Percentiles rank a stretch among this genome's conserved stretches.
phyloP scores from a whole-genome alignment of 1,140 invertebrate species.

The Chionoecetes opilio region DNA sequence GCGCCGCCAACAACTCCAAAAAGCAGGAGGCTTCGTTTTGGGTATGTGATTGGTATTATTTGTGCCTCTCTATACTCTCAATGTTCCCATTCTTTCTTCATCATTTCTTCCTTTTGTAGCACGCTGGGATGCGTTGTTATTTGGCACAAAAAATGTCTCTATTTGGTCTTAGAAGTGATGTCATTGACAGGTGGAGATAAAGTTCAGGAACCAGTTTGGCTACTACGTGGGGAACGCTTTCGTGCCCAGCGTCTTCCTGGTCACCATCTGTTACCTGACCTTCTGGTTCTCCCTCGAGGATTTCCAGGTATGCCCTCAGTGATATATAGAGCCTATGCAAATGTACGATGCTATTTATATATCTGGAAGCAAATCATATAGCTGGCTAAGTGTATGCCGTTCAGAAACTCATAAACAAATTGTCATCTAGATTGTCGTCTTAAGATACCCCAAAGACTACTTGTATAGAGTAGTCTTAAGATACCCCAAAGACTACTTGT shows the following conservation, averaged over 20 bases:
- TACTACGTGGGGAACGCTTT: slow-evolving; percentile 64
- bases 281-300: slow-evolving; percentile 57
- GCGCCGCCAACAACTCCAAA: not conserved
- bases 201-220: slow-evolving; percentile 52
- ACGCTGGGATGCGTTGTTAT: not conserved
- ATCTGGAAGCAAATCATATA: no score
- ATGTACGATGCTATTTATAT: no score
- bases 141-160: not conserved
- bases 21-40: not conserved
- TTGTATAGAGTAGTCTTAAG: no score
- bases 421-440: no score
- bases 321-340: no score
- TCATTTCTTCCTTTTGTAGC: not conserved
- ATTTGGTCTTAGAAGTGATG: not conserved
- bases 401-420: no score
- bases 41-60: not conserved
- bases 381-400: no score
- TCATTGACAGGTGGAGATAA: slow-evolving; percentile 43
- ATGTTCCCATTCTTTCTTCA: no score
- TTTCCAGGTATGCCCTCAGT: slow-evolving; percentile 44
- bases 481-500: no score
- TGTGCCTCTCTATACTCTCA: no score
- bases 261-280: slow-evolving; percentile 67
- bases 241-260: slow-evolving; percentile 50
- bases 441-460: no score